phyloP scores from a whole-genome alignment of 92 coral and sea anemone species.

The Bergia sp. region DNA sequence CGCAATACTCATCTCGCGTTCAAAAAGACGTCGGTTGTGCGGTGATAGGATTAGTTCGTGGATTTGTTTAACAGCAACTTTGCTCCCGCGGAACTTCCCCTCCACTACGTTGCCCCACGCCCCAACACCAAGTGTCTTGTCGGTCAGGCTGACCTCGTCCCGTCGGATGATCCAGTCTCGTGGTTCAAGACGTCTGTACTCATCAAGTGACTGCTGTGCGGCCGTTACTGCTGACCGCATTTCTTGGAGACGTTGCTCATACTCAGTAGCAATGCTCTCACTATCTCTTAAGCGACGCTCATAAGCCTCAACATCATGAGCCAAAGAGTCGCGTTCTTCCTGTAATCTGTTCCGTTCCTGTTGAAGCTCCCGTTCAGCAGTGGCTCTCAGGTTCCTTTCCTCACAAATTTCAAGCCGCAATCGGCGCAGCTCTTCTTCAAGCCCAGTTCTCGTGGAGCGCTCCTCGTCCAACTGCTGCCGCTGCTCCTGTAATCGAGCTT shows the following conservation, averaged over 20 bases:
- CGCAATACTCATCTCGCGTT: constrained; percentile 98
- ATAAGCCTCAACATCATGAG: constrained; percentile 29
- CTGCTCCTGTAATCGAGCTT: constrained; percentile 66
- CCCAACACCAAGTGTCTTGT: constrained; percentile 80
- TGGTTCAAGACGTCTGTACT: constrained; percentile 89
- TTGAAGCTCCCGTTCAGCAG: constrained; percentile 39
- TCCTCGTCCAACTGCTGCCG: constrained; percentile 65
- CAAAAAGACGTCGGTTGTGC: constrained; percentile 91
- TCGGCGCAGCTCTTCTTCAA: constrained; percentile 61
- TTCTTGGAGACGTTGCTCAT: constrained; percentile 63
- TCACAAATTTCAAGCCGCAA: constrained; percentile 56
- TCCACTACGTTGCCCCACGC: constrained; percentile 95
- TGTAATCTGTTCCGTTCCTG: constrained; percentile 66
- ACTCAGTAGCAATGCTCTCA: constrained; percentile 49
- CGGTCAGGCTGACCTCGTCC: constrained; percentile 82
- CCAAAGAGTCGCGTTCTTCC: constrained; percentile 42
- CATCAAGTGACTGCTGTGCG: constrained; percentile 81
- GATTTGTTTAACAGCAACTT: constrained; percentile 91
- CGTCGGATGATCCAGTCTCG: constrained; percentile 96
- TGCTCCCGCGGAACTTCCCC: constrained; percentile 88
- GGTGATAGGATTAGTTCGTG: constrained; percentile 95
- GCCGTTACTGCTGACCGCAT: constrained; percentile 64
- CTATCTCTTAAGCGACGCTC: constrained; percentile 55
- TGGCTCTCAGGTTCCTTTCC: constrained; percentile 46
- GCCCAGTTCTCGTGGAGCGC: constrained; percentile 51